Conservation (phyloP, 2,797 vertebrate genomes). For the Podarcis siculus region DNA sequence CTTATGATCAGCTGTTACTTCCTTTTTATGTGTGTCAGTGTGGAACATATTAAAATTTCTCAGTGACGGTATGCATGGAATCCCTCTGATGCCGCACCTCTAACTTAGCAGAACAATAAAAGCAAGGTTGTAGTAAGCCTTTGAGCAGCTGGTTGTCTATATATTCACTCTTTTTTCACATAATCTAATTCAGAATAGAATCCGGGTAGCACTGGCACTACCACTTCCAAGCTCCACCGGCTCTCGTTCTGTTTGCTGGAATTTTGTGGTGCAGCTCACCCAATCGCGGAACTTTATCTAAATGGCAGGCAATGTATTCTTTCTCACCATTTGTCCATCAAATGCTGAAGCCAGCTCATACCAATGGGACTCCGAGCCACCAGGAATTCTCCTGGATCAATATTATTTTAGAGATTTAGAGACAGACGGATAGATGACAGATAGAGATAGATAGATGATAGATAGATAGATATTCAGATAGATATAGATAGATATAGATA, state of each 20-base stretch:
- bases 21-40: conserved; percentile 84
- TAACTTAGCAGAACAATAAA: conserved; percentile 86
- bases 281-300: conserved; percentile 28
- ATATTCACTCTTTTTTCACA: conserved; percentile 78
- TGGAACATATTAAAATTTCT: conserved; percentile 87
- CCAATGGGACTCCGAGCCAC: conserved; percentile 47
- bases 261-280: conserved; percentile 54
- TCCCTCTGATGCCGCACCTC: conserved; percentile 87
- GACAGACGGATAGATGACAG: conserved; percentile 8
- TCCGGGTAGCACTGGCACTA: conserved; percentile 74
- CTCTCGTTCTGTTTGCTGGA: conserved; percentile 59
- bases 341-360: conserved; percentile 55
- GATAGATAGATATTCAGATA: too few relatives aligned
- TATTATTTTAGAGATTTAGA: conserved; percentile 72
- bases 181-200: conserved; percentile 82
- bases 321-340: conserved; percentile 56
- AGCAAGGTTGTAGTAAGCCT: conserved; percentile 86
- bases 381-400: conserved; percentile 60
- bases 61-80: conserved; percentile 83
- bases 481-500: too few relatives aligned
- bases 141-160: conserved; percentile 85
- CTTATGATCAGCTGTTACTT: conserved; percentile 86
- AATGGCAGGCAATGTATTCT: not conserved
- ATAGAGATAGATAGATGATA: too few relatives aligned
- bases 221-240: conserved; percentile 68